phyloP scores from a whole-genome alignment of 2,888 invertebrate genomes.

The Dolichomitus sp. region DNA sequence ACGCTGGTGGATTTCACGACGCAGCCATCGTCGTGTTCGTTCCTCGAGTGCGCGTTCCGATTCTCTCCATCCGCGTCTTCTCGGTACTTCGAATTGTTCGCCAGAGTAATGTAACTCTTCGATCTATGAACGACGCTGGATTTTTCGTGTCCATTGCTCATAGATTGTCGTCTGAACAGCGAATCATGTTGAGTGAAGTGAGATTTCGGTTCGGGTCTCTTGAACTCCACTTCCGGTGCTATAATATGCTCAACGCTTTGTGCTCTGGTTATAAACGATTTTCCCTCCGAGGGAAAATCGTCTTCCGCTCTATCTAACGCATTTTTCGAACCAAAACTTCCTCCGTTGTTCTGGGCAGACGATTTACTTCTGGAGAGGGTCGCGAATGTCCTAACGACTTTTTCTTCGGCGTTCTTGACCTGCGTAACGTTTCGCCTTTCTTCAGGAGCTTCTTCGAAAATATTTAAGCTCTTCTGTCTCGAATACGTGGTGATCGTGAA shows the following conservation, averaged over 20 bases:
- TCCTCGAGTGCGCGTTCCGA: conserved; percentile 1
- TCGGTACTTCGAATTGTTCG: conserved; percentile 75
- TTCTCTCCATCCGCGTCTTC: conserved; percentile 53
- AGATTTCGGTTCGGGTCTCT: conserved; percentile 30
- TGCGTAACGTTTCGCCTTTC: conserved; percentile 44
- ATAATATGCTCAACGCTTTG: conserved; percentile 56
- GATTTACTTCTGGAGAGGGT: conserved; percentile 71
- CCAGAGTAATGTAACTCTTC: conserved; percentile 79
- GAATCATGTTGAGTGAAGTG: conserved; percentile 46
- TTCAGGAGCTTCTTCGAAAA: conserved; percentile 77
- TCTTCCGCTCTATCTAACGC: conserved; percentile 17
- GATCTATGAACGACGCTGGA: conserved; percentile 77
- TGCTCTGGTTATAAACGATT: conserved; percentile 37
- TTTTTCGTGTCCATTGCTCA: conserved; percentile 53
- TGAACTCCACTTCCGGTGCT: conserved; percentile 31
- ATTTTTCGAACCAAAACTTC: conserved; percentile 20
- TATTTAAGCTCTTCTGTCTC: conserved; percentile 80
- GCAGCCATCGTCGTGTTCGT: conserved; percentile 47
- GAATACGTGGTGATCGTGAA: conserved; percentile 84
- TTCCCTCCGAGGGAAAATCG: conserved; percentile 12
- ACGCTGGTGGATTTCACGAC: conserved; percentile 76
- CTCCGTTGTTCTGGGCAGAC: conserved; percentile 22
- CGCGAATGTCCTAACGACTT: conserved; percentile 69
- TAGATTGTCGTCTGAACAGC: conserved; percentile 42
- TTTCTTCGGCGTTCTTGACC: conserved; percentile 63